Evolutionary conservation across 2,797 vertebrate species (phyloP).

Genomic region (Euphonia xanthogaster): DNA sequence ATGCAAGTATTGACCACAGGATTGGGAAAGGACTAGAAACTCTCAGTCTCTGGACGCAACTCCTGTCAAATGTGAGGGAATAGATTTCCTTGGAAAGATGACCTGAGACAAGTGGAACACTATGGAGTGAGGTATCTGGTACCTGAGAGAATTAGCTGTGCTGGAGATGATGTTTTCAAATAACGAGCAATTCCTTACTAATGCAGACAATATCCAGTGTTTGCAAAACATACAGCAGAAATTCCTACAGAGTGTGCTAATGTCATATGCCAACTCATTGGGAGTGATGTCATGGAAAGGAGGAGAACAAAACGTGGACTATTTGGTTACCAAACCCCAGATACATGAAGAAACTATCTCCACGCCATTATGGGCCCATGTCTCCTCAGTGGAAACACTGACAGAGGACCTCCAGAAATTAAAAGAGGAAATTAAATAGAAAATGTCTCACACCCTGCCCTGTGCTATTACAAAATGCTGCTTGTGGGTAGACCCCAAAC

Average conservation of each 20-base stretch:
- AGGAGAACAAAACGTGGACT: background rate
- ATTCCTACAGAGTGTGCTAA: background rate
- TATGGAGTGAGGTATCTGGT: background rate
- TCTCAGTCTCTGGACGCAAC: background rate
- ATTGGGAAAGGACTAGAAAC: background rate
- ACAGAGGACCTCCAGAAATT: background rate
- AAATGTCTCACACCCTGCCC: background rate
- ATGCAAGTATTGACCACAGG: background rate
- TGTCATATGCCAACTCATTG: background rate
- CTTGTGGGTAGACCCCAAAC: background rate
- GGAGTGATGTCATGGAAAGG: background rate
- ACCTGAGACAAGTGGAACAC: background rate
- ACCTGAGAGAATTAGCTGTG: background rate
- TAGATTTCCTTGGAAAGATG: background rate
- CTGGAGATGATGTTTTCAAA: background rate
- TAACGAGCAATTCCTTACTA: background rate
- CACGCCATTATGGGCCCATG: accelerated
- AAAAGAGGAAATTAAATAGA: background rate
- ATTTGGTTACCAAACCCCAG: background rate
- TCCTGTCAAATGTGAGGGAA: background rate
- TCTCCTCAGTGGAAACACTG: background rate
- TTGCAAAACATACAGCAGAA: accelerated
- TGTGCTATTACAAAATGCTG: background rate
- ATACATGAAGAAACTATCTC: background rate
- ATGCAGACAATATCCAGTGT: background rate